phyloP scores from a whole-genome alignment of 2,888 invertebrate species.

The Pinctada fucata region DNA sequence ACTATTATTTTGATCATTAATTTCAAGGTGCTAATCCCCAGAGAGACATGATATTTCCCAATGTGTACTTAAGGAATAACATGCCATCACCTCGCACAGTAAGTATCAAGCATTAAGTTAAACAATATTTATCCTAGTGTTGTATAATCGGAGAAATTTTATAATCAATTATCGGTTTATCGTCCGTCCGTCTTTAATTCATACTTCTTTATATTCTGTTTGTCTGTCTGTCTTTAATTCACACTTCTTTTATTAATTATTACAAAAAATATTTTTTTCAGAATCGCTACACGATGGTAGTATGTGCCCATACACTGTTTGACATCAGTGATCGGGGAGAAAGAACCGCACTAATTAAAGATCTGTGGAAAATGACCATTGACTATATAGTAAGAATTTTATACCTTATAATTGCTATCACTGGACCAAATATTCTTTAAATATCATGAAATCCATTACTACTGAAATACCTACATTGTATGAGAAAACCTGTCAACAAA shows the following conservation, averaged over 20 bases:
- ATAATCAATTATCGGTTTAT: too few relatives aligned
- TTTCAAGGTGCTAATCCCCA: neutral
- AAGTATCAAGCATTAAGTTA: neutral
- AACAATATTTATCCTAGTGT: neutral
- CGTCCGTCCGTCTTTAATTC: too few relatives aligned
- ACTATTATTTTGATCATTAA: neutral
- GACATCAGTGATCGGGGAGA: neutral
- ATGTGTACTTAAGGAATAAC: neutral
- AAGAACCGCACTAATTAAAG: neutral
- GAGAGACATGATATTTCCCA: neutral
- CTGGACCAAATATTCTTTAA: too few relatives aligned
- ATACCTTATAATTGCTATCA: too few relatives aligned
- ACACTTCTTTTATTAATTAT: too few relatives aligned
- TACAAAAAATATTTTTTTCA: neutral
- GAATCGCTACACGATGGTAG: neutral
- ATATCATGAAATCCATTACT: too few relatives aligned
- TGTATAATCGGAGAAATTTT: neutral
- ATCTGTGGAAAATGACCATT: neutral
- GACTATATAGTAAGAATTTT: neutral
- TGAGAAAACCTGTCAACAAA: too few relatives aligned
- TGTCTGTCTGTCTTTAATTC: too few relatives aligned
- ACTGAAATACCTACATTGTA: too few relatives aligned
- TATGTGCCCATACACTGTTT: neutral
- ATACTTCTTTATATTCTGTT: too few relatives aligned
- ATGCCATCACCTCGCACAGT: neutral